These are phyloP conservation scores for Shinisaurus crocodilurus DNA, from an alignment of 2,113 vertebrate genomes.

Conservation along the genomic window DNA sequence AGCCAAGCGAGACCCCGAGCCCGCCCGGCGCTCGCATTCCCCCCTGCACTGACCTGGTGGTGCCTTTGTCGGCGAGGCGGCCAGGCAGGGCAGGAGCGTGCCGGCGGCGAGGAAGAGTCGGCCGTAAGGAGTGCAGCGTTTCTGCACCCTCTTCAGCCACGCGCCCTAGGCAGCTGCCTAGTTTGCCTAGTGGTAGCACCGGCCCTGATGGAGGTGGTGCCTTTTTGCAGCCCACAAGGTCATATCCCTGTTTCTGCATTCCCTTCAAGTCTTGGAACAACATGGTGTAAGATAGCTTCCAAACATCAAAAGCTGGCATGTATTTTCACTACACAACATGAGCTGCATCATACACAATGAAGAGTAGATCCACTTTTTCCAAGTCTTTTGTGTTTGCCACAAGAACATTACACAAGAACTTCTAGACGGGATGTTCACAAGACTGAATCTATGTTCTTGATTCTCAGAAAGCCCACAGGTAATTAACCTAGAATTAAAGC, in stretches of 20 bases:
- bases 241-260: background rate
- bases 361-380: background rate
- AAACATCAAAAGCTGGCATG: background rate
- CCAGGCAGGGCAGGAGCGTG: no score
- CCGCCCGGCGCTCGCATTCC: no score
- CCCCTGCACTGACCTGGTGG: no score
- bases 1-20: no score
- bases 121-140: no score
- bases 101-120: no score
- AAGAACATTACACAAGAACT: background rate
- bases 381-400: background rate
- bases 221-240: background rate
- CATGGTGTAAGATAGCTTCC: background rate
- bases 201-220: background rate
- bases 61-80: no score
- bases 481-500: background rate
- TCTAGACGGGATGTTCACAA: background rate
- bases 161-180: no score
- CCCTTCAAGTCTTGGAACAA: background rate
- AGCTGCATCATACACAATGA: background rate
- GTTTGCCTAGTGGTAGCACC: no score
- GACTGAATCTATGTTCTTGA: background rate
- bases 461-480: background rate
- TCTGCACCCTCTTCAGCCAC: no score
- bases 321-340: background rate